phyloP scores from a whole-genome alignment of 2,113 vertebrate genomes.

The Oxyura jamaicensis region DNA sequence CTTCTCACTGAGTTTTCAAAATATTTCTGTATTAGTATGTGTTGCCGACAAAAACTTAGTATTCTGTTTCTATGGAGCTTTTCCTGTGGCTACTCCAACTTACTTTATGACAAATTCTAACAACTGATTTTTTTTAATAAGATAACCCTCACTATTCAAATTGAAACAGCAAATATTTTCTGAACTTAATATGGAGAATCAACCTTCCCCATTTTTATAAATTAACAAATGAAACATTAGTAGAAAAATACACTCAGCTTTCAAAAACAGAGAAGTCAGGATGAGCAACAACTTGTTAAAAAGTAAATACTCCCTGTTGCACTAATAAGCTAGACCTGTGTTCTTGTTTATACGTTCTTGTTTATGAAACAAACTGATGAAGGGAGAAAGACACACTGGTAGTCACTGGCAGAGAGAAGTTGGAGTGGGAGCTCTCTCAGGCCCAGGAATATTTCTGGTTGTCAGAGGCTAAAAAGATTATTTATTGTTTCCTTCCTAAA shows the following conservation, averaged over 20 bases:
- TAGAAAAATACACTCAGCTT: neutral
- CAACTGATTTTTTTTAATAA: neutral
- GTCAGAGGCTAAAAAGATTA: slow-evolving; percentile 71
- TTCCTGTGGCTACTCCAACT: neutral
- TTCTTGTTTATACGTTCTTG: neutral
- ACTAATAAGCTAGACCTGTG: neutral
- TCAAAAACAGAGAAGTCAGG: neutral
- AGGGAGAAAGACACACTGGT: neutral
- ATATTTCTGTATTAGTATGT: neutral
- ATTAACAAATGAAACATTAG: neutral
- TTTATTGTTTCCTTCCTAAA: slow-evolving; percentile 70
- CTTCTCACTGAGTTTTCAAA: neutral
- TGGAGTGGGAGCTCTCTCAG: slow-evolving; percentile 41
- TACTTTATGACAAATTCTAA: neutral
- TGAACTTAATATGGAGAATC: neutral
- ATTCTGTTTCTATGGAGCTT: neutral
- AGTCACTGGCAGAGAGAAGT: neutral
- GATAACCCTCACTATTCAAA: neutral
- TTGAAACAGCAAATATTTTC: neutral
- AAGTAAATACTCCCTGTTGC: neutral
- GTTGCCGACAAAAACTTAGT: neutral
- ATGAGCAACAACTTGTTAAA: neutral
- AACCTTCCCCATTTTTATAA: neutral
- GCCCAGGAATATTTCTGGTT: slow-evolving; percentile 68
- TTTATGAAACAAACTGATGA: neutral